Evolutionary conservation across 2,113 vertebrate species (phyloP).

Genomic region (Gallinago jamesoni): DNA sequence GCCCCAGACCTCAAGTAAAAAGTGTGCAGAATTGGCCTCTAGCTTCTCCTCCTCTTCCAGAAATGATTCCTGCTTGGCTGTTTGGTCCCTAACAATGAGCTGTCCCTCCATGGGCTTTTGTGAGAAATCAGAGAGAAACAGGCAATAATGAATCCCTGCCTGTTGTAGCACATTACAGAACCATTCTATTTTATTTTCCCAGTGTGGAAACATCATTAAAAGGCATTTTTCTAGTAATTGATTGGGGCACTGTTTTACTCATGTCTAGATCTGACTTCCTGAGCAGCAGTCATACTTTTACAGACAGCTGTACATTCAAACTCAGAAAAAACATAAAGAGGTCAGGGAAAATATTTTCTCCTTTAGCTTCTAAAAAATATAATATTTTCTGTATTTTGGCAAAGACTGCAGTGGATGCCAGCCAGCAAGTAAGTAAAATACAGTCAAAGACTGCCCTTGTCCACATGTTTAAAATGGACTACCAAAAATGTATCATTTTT

Average conservation of each 20-base stretch:
- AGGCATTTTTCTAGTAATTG: neutral
- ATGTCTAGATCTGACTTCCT: neutral
- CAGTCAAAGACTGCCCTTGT: slow-evolving; percentile 57
- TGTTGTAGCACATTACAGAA: neutral
- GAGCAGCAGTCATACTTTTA: neutral
- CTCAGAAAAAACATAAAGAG: neutral
- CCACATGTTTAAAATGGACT: slow-evolving; percentile 37
- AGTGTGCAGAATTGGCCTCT: neutral
- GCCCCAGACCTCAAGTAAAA: neutral
- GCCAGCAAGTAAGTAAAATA: slow-evolving; percentile 34
- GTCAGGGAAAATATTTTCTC: neutral
- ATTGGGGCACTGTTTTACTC: neutral
- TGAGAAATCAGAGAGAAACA: neutral
- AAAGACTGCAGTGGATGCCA: neutral
- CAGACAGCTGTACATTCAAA: neutral
- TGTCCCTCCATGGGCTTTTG: neutral
- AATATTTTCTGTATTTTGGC: slow-evolving; percentile 25
- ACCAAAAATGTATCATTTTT: slow-evolving; percentile 58
- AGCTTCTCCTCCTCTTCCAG: neutral
- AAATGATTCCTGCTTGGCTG: fast-evolving
- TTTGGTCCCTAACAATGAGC: fast-evolving
- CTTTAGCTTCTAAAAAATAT: neutral
- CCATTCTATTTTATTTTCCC: neutral
- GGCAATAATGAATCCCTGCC: neutral
- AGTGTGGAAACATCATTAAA: neutral